These are phyloP conservation scores for Agrochola circellaris DNA, from an alignment of 2,888 invertebrate genomes.

Conservation along the genomic window DNA sequence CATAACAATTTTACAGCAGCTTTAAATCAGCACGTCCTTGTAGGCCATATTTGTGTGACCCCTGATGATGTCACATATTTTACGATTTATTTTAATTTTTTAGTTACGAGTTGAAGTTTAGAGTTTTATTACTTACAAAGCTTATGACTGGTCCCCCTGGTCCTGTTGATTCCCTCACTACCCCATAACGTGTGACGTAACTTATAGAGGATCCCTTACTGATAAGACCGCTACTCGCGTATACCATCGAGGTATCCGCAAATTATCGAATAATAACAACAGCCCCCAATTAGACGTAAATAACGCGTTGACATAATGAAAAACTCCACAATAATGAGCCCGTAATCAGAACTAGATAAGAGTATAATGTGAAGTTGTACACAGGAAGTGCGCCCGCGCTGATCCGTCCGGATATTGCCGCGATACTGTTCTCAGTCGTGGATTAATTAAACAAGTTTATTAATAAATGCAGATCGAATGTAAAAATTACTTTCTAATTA, in stretches of 20 bases:
- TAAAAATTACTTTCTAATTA: neutral
- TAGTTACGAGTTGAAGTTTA: neutral
- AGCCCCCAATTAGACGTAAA: slow-evolving; percentile 43
- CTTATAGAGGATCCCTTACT: no score
- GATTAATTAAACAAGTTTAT: slow-evolving; percentile 23
- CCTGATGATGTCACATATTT: neutral
- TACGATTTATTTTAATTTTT: neutral
- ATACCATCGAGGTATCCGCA: neutral
- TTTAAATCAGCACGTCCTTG: no score
- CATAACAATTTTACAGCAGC: no score
- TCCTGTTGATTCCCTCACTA: neutral
- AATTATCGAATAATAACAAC: neutral
- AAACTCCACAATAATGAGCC: slow-evolving; percentile 25
- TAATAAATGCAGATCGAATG: slow-evolving; percentile 1
- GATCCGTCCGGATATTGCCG: slow-evolving; percentile 56
- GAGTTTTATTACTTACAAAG: neutral
- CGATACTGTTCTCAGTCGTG: slow-evolving; percentile 34
- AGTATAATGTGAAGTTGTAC: slow-evolving; percentile 43
- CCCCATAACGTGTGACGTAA: neutral
- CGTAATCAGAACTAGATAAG: slow-evolving; percentile 54
- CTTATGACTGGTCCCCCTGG: neutral
- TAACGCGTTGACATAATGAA: slow-evolving; percentile 26
- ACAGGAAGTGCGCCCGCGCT: slow-evolving; percentile 60
- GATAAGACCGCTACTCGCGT: neutral
- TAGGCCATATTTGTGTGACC: no score